A percentile compares a stretch with the other conserved stretches of the same genome.
Conservation (phyloP, 2,797 vertebrate species). For the Perodicticus potto region DNA sequence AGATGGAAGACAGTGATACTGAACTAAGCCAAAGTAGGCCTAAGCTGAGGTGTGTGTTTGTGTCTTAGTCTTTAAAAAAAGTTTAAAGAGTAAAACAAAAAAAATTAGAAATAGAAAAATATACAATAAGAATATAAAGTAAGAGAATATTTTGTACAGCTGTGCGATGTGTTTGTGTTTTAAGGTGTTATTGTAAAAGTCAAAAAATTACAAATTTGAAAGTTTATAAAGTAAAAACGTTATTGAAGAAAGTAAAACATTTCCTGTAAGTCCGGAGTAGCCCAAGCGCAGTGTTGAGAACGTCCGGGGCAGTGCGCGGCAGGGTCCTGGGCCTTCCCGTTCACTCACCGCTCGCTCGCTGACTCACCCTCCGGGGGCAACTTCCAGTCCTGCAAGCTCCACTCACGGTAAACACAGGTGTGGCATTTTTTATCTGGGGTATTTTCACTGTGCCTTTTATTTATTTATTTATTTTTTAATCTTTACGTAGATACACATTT, state of each 20-base stretch:
- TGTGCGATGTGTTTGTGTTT: neutral
- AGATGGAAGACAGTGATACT: neutral
- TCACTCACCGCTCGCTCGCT: neutral
- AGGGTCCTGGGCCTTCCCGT: neutral
- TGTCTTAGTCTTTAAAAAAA: neutral
- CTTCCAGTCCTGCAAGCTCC: neutral
- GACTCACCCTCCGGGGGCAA: neutral
- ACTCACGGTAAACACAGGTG: neutral
- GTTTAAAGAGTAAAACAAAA: neutral
- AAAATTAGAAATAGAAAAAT: neutral
- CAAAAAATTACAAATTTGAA: neutral
- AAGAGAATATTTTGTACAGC: neutral
- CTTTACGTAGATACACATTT: neutral
- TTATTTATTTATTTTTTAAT: too few relatives aligned
- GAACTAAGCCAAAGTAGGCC: neutral
- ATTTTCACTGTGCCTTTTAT: neutral
- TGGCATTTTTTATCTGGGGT: neutral
- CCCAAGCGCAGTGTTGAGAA: neutral
- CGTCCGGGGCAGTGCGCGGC: accelerated
- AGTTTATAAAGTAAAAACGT: neutral
- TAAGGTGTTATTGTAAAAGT: neutral
- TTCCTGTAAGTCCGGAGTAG: neutral
- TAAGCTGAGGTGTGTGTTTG: neutral
- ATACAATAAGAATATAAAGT: neutral
- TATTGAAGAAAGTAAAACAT: neutral